A percentile compares a stretch with the other conserved stretches of the same genome.
Conservation (phyloP, 2,888 invertebrate genomes). For the Apamea crenata region DNA sequence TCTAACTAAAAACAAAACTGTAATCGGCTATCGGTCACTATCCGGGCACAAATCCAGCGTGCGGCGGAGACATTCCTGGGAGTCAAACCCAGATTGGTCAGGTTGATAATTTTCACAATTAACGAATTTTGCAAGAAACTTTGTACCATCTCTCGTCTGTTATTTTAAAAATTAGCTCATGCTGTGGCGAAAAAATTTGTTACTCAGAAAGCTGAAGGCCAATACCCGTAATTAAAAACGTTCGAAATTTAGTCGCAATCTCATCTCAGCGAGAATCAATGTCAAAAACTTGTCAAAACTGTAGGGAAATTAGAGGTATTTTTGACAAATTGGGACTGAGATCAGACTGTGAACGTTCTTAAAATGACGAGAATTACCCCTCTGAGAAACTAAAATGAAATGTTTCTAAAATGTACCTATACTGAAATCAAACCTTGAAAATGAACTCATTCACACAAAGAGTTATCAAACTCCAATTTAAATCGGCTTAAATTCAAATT, state of each 20-base stretch:
- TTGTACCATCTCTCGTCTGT: background rate
- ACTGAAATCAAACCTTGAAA: background rate
- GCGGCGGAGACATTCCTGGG: background rate
- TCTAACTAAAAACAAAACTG: background rate
- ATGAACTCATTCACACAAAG: background rate
- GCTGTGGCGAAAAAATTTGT: background rate
- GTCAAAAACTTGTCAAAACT: no score
- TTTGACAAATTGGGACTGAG: no score
- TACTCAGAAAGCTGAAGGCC: background rate
- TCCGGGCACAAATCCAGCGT: background rate
- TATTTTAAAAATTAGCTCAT: no score
- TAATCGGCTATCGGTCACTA: background rate
- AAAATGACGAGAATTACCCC: no score
- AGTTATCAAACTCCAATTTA: constrained; percentile 35
- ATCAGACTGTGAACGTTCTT: no score
- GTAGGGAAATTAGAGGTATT: no score
- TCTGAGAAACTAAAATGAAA: background rate
- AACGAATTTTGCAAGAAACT: background rate
- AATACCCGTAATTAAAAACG: no score
- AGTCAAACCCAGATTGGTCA: background rate
- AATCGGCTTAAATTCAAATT: constrained; percentile 55
- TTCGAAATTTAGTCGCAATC: no score
- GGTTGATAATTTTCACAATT: background rate
- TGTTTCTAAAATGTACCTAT: background rate
- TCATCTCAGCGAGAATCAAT: no score